Evolutionary conservation across 1,140 invertebrate species (phyloP), one percentile per base, ranked within the genome.

Genomic region (Meloidogyne floridensis): DNA sequence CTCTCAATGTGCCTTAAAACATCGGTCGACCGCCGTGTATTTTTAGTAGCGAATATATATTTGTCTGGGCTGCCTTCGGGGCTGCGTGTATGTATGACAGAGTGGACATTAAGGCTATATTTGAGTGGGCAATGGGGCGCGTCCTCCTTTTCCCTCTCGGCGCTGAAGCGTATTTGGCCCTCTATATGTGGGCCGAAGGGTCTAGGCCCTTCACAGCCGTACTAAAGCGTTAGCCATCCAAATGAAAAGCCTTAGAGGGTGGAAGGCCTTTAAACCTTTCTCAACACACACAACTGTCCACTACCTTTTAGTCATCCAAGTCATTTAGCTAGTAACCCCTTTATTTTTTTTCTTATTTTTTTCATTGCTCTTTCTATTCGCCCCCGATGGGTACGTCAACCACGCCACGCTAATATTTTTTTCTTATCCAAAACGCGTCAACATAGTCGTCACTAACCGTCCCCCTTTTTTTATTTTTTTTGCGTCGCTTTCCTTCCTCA

Each of bases 381-480:
- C 59, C 59, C 59, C 59, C n/a, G 5, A 18, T 65, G 7, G 59
- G 59, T 15, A 65, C 59, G 59, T 65, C 59, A 65, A 59, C n/a
- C 59, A 65, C 59, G 59, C 59, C 59, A 65, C 59, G 59, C 59
- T 65, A 15, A 65, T 5, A 15, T 65, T 65, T 65, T 65, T 65
- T 65, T 65, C n/a, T 65, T 65, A 65, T 65, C 59, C 59, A 65
- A 65, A 65, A 65, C 59, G 59, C 59, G 59, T 65, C 59, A 65
- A 65, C 59, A 65, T 65, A 65, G 59, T n/a, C 59, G 59, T 65
- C 59, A 65, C 59, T n/a, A 65, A 65, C 59, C 10, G n/a, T 65
- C 15, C 59, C 13, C 15, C n/a, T 5, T 5, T 65, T n/a, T n/a
- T 32, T 32, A 32, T 32, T 32, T 65, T 59, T 59, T 59, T 59